Conservation (phyloP, 2,888 invertebrate species). For the Apamea anceps region DNA sequence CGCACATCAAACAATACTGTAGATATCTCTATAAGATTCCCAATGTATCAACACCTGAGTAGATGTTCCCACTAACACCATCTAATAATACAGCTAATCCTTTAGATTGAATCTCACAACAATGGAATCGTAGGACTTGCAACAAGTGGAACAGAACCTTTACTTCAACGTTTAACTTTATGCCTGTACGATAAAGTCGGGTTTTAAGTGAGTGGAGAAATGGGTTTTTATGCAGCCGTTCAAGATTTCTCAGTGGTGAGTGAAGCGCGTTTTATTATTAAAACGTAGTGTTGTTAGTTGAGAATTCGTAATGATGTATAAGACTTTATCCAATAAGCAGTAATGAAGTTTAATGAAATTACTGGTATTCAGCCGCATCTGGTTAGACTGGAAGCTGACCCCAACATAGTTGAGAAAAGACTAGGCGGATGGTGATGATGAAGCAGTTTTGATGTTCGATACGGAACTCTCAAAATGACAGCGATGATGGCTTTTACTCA, state of each 20-base stretch:
- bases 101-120: slow-evolving; percentile 70
- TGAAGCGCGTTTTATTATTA: slow-evolving; percentile 46
- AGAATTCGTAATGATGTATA: background rate
- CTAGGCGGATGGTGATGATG: too few species aligned
- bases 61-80: slow-evolving; percentile 48
- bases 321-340: background rate
- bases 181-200: background rate
- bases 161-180: slow-evolving; percentile 44
- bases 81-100: slow-evolving; percentile 70
- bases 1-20: background rate
- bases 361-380: too few species aligned
- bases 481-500: background rate
- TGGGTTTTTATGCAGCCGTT: slow-evolving; percentile 41
- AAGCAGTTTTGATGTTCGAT: background rate
- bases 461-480: background rate
- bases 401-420: too few species aligned
- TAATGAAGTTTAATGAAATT: background rate
- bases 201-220: slow-evolving; percentile 25
- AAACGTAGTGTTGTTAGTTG: slow-evolving; percentile 11
- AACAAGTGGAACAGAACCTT: slow-evolving; percentile 63
- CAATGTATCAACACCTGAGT: slow-evolving; percentile 26
- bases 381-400: too few species aligned
- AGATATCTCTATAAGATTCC: slow-evolving; percentile 12
- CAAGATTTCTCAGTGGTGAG: slow-evolving; percentile 45
- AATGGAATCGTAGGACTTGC: slow-evolving; percentile 61